Evolutionary conservation across 2,888 invertebrate species (phyloP).

Genomic region (Spodoptera littoralis): DNA sequence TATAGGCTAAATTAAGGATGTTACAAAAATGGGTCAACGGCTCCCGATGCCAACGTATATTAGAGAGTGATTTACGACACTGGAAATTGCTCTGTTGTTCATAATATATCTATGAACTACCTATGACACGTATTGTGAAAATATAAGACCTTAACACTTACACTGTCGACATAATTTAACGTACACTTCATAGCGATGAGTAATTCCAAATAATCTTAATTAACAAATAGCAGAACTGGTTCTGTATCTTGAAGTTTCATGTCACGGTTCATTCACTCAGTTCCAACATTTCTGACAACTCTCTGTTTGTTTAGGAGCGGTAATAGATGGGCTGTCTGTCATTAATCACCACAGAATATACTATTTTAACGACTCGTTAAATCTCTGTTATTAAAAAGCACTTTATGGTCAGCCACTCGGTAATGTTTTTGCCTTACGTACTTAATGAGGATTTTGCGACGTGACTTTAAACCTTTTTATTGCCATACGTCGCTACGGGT

Average conservation of each 20-base stretch:
- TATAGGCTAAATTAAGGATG: slow-evolving; percentile 37
- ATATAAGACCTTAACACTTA: slow-evolving; percentile 8
- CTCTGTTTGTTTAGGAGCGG: slow-evolving; percentile 32
- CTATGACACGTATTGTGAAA: too few relatives aligned
- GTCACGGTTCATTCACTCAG: slow-evolving; percentile 57
- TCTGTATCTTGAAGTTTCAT: slow-evolving; percentile 47
- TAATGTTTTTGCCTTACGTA: slow-evolving; percentile 44
- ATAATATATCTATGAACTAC: too few relatives aligned
- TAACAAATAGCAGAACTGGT: slow-evolving; percentile 25
- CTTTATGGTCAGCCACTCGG: slow-evolving; percentile 47
- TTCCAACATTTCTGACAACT: slow-evolving; percentile 43
- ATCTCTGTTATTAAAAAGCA: slow-evolving; percentile 55
- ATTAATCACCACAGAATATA: slow-evolving; percentile 49
- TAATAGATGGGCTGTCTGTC: slow-evolving; percentile 43
- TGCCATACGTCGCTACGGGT: slow-evolving; percentile 35
- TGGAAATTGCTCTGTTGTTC: slow-evolving; percentile 9
- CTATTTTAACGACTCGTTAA: slow-evolving; percentile 37
- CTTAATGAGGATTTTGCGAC: slow-evolving; percentile 36
- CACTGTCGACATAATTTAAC: slow-evolving; percentile 10
- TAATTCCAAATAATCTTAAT: slow-evolving; percentile 28
- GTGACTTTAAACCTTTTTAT: slow-evolving; percentile 45
- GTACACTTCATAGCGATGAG: slow-evolving; percentile 6
- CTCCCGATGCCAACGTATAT: slow-evolving; percentile 16
- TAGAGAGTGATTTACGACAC: slow-evolving; percentile 27
- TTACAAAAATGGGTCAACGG: slow-evolving; percentile 37